These are phyloP conservation scores for Graptemys geographica DNA, from an alignment of 2,797 vertebrate genomes.

Conservation along the genomic window DNA sequence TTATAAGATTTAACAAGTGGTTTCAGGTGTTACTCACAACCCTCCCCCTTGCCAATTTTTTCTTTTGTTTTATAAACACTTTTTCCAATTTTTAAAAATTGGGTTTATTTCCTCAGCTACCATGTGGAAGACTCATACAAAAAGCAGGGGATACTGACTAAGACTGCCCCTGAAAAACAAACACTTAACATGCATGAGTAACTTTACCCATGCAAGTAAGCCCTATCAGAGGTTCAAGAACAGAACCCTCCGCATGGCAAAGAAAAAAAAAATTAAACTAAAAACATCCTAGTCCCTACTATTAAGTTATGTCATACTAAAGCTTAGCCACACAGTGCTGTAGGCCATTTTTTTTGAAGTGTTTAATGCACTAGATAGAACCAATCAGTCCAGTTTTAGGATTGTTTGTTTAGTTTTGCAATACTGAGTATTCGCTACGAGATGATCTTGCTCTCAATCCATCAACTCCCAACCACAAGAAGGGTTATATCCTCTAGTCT, in stretches of 20 bases:
- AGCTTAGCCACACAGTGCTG: neutral
- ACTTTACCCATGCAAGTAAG: neutral
- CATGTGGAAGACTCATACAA: neutral
- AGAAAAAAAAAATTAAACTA: neutral
- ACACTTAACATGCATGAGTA: neutral
- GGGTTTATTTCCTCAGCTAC: neutral
- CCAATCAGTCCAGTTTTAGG: neutral
- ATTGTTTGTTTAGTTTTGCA: neutral
- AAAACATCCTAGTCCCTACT: neutral
- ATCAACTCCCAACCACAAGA: neutral
- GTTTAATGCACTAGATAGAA: neutral
- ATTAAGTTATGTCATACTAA: neutral
- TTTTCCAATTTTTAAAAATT: neutral
- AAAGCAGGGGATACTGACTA: neutral
- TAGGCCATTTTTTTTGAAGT: neutral
- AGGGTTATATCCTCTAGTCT: neutral
- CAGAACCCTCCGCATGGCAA: neutral
- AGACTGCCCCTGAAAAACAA: neutral
- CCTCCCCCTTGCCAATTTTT: neutral
- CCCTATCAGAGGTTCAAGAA: slow-evolving; percentile 5
- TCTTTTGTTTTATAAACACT: neutral
- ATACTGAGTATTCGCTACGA: neutral
- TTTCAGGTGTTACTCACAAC: neutral
- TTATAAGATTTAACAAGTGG: neutral
- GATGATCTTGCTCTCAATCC: neutral